Evolutionary conservation across 2,113 vertebrate genomes (phyloP).

Genomic region (Aegotheles bennettii): DNA sequence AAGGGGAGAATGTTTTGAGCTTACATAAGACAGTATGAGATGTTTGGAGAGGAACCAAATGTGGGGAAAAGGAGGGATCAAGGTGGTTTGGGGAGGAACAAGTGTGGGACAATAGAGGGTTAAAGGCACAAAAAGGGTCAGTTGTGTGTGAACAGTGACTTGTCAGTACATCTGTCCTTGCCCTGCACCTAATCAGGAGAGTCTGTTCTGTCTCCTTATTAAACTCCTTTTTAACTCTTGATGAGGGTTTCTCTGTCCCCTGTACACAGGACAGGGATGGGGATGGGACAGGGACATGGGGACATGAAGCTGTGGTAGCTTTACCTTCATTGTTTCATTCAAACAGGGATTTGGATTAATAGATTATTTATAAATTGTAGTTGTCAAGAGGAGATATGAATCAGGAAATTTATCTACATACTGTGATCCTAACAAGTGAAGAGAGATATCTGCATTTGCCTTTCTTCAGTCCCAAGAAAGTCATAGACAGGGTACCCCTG

Average conservation of each 20-base stretch:
- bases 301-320: background rate
- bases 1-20: background rate
- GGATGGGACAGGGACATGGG: too few relatives aligned
- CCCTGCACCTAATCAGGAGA: background rate
- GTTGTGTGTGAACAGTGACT: background rate
- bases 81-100: background rate
- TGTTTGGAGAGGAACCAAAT: background rate
- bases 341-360: background rate
- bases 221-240: background rate
- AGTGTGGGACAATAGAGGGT: background rate
- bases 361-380: background rate
- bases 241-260: background rate
- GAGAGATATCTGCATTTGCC: background rate
- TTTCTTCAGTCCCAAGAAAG: background rate
- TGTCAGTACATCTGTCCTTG: background rate
- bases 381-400: background rate
- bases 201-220: background rate
- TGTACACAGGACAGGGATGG: too few relatives aligned
- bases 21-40: background rate
- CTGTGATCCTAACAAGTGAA: background rate
- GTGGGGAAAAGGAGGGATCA: background rate
- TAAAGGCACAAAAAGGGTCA: background rate
- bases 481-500: background rate
- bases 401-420: background rate
- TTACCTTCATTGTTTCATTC: fast-evolving